Conservation (phyloP, 2,113 vertebrate genomes). For the Axis porcinus region DNA sequence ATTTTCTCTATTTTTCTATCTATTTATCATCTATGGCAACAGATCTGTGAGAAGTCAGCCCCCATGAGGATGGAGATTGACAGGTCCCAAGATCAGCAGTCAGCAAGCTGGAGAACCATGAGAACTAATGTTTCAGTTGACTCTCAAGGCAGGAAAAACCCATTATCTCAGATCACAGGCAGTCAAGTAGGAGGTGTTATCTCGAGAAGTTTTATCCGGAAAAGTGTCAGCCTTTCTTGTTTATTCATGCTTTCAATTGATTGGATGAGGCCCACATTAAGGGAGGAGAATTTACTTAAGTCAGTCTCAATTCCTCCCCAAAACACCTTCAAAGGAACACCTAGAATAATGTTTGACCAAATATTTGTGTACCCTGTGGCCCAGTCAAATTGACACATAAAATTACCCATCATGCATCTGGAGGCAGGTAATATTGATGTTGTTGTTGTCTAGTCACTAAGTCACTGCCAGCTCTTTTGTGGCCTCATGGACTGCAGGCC, state of each 20-base stretch:
- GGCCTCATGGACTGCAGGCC: background rate
- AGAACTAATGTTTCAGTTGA: background rate
- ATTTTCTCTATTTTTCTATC: background rate
- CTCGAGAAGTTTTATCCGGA: background rate
- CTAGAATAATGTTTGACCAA: background rate
- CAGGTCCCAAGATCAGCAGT: background rate
- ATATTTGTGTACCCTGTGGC: background rate
- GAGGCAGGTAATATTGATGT: background rate
- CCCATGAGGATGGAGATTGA: background rate
- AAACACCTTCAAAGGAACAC: background rate
- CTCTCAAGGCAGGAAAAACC: background rate
- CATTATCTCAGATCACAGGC: background rate
- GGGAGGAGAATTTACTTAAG: background rate
- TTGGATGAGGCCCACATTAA: background rate
- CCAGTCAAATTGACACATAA: background rate
- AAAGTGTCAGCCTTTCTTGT: background rate
- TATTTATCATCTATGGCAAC: background rate
- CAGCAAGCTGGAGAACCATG: background rate
- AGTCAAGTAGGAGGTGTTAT: background rate
- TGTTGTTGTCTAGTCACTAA: background rate
- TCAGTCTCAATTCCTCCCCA: background rate
- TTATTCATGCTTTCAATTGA: background rate
- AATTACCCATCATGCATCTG: background rate
- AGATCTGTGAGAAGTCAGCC: background rate
- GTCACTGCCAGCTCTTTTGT: background rate